These are phyloP conservation scores for Zosterops japonicus DNA, from an alignment of 2,113 vertebrate species.

Conservation along the genomic window DNA sequence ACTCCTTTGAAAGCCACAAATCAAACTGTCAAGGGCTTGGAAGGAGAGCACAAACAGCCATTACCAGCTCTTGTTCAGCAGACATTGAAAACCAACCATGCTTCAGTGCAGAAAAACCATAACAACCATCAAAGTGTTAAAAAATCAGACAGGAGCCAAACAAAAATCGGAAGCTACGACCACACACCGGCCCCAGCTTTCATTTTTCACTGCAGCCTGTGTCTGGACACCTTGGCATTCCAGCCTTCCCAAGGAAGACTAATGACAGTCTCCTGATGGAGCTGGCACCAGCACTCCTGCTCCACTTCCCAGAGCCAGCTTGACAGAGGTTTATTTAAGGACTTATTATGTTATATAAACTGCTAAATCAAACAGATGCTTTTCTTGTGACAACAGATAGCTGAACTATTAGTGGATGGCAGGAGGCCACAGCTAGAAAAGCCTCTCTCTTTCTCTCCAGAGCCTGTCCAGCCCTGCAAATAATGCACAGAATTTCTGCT, in stretches of 20 bases:
- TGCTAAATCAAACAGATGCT: conserved; percentile 66
- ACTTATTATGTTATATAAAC: conserved; percentile 51
- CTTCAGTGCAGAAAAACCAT: neutral
- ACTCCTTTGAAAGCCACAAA: neutral
- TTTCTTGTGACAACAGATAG: conserved; percentile 56
- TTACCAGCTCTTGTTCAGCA: neutral
- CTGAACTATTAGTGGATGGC: conserved; percentile 53
- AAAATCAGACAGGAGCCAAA: neutral
- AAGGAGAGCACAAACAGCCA: neutral
- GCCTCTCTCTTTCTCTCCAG: neutral
- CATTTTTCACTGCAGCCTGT: neutral
- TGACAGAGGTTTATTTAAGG: conserved; percentile 63
- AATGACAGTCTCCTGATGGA: conserved; percentile 18
- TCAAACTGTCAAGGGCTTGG: neutral
- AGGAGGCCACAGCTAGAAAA: conserved; percentile 13
- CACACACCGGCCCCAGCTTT: neutral
- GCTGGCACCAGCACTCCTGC: neutral
- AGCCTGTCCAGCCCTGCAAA: neutral
- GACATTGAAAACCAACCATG: neutral
- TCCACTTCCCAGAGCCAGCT: conserved; percentile 30
- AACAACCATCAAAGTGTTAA: neutral
- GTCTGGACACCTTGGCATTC: conserved; percentile 17
- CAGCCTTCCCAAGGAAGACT: conserved; percentile 15
- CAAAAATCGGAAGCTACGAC: neutral
- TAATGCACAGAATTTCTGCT: neutral